A percentile compares a stretch with the other conserved stretches of the same genome.
phyloP scores from a whole-genome alignment of 2,888 invertebrate species.

The Drosophila meridionalis region DNA sequence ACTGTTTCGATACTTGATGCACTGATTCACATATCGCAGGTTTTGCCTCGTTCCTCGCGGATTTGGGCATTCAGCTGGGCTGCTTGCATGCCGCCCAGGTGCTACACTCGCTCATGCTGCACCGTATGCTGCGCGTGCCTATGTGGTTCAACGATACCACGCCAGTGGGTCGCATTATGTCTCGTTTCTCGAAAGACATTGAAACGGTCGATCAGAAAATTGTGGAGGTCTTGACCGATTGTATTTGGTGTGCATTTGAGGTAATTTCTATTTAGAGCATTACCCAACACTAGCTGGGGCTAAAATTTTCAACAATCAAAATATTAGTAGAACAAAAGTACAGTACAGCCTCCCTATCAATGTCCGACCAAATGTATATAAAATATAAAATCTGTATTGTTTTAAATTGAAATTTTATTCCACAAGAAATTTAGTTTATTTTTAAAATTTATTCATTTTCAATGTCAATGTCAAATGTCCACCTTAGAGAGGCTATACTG shows the following conservation, averaged over 20 bases:
- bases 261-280: conserved; percentile 81
- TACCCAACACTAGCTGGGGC: not conserved
- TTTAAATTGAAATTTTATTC: not conserved
- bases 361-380: not conserved
- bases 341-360: conserved; percentile 2
- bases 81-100: conserved; percentile 75
- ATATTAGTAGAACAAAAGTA: not conserved
- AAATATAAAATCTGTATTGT: not conserved
- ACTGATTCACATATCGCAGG: conserved; percentile 86
- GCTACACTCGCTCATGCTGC: conserved; percentile 85
- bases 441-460: not conserved
- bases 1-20: conserved; percentile 13
- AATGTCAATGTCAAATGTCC: not conserved
- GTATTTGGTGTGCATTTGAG: conserved; percentile 87
- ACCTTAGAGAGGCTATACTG: conserved; percentile 1
- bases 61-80: conserved; percentile 89
- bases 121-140: conserved; percentile 86
- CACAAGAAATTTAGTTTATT: not conserved
- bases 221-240: conserved; percentile 86
- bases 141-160: conserved; percentile 88
- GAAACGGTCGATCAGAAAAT: conserved; percentile 85
- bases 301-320: conserved; percentile 15
- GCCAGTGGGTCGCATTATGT: conserved; percentile 87
- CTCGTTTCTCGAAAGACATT: conserved; percentile 86
- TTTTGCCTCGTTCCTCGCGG: conserved; percentile 88